These are phyloP conservation scores for Pangasius mekongensis DNA, from an alignment of 2,797 vertebrate species.

Conservation along the genomic window DNA sequence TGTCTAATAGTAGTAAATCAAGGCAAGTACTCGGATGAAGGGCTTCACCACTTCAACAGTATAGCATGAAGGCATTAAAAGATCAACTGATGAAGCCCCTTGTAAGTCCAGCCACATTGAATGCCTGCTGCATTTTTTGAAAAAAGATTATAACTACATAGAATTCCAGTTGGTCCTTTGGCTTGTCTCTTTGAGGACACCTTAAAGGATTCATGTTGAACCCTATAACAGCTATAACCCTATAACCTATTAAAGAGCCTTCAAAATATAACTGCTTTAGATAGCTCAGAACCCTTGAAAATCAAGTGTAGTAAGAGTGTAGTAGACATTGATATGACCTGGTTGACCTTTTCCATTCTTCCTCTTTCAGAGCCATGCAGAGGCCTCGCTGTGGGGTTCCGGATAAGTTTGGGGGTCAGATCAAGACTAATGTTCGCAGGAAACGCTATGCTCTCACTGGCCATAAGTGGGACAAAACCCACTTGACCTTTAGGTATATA, in stretches of 20 bases:
- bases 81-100: not conserved
- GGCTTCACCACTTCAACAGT: not conserved
- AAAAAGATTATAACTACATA: not conserved
- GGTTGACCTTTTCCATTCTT: not conserved
- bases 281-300: not conserved
- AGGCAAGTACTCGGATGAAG: not conserved
- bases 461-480: slow-evolving; percentile 77
- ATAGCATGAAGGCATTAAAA: not conserved
- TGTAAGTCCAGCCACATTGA: not conserved
- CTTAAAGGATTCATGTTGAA: not conserved
- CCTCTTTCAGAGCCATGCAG: slow-evolving; percentile 85
- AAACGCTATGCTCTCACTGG: slow-evolving; percentile 83
- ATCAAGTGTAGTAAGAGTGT: too few species aligned
- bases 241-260: not conserved
- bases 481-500: slow-evolving; percentile 77
- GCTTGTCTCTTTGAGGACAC: not conserved
- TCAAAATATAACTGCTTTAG: not conserved
- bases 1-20: not conserved
- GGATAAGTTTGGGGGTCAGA: slow-evolving; percentile 79
- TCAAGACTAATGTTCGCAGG: slow-evolving; percentile 78
- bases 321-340: not conserved
- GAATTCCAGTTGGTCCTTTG: not conserved
- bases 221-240: not conserved
- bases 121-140: not conserved
- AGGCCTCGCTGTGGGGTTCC: slow-evolving; percentile 92